phyloP scores from a whole-genome alignment of 1,140 invertebrate species.

The Cotesia vestalis region DNA sequence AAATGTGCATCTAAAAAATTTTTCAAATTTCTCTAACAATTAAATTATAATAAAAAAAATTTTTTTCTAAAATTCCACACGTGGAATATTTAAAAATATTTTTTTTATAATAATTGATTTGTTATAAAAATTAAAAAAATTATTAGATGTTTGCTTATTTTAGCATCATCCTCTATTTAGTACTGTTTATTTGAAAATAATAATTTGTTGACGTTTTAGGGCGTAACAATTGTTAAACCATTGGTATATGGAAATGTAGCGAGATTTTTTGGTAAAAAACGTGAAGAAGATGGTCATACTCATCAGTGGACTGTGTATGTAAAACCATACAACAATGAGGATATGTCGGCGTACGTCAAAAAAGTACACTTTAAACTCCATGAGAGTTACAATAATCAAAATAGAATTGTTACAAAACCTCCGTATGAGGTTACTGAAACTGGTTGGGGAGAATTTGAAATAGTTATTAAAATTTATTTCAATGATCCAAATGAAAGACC shows the following conservation, averaged over 20 bases:
- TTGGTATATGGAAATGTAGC: conserved; percentile 98
- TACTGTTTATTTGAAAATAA: background rate
- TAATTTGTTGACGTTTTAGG: conserved; percentile 66
- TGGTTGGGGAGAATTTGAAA: conserved; percentile 99
- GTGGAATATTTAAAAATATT: too few species aligned
- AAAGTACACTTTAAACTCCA: conserved; percentile 98
- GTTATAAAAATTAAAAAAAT: background rate
- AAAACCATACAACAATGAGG: conserved; percentile 92
- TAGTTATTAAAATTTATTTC: conserved; percentile 98
- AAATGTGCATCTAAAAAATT: background rate
- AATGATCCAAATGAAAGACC: conserved; percentile 95
- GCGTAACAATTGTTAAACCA: conserved; percentile 91
- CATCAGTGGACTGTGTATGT: conserved; percentile 99
- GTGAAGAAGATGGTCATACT: conserved; percentile 98
- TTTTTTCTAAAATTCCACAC: too few species aligned
- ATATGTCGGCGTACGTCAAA: conserved; percentile 95
- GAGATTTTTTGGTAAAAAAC: conserved; percentile 94
- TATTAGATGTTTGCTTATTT: too few species aligned
- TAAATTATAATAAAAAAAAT: conserved; percentile 12
- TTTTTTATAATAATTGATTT: background rate
- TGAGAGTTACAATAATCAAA: conserved; percentile 96
- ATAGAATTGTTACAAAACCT: conserved; percentile 90
- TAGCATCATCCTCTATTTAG: background rate
- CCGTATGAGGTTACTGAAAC: conserved; percentile 98
- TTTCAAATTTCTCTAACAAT: conserved; percentile 16